These are phyloP conservation scores for Hyppa rectilinea DNA, from an alignment of 2,888 invertebrate species.

Conservation along the genomic window DNA sequence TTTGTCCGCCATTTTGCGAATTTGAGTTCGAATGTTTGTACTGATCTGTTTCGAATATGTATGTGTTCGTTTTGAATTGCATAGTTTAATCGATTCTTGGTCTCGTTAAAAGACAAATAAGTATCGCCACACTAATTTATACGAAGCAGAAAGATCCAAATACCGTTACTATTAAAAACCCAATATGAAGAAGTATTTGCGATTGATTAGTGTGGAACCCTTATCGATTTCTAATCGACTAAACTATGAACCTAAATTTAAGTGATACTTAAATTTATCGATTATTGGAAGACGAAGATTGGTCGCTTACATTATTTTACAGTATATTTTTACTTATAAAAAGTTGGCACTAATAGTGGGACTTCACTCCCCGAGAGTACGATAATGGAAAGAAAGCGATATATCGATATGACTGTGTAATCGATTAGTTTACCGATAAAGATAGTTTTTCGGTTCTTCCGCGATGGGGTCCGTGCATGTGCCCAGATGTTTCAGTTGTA, in stretches of 20 bases:
- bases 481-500: slow-evolving; percentile 95
- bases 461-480: slow-evolving; percentile 96
- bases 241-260: slow-evolving; percentile 51
- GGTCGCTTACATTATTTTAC: slow-evolving; percentile 71
- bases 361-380: slow-evolving; percentile 66
- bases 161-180: slow-evolving; percentile 61
- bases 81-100: slow-evolving; percentile 54
- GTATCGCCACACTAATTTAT: slow-evolving; percentile 60
- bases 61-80: slow-evolving; percentile 21
- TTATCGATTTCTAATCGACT: slow-evolving; percentile 45
- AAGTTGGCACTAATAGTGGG: slow-evolving; percentile 84
- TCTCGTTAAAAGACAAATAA: slow-evolving; percentile 16
- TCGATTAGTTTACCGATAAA: slow-evolving; percentile 91
- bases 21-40: slow-evolving; percentile 67
- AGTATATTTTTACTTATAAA: slow-evolving; percentile 68
- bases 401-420: slow-evolving; percentile 74
- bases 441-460: slow-evolving; percentile 96
- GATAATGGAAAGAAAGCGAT: slow-evolving; percentile 75
- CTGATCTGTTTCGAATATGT: slow-evolving; percentile 61
- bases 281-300: slow-evolving; percentile 76
- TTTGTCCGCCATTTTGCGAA: slow-evolving; percentile 46
- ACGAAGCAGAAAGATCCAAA: slow-evolving; percentile 59
- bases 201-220: slow-evolving; percentile 60
- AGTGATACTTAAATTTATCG: slow-evolving; percentile 61
- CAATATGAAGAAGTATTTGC: slow-evolving; percentile 68